Conservation (phyloP, 2,113 vertebrate genomes). For the Emydura subglobosa region DNA sequence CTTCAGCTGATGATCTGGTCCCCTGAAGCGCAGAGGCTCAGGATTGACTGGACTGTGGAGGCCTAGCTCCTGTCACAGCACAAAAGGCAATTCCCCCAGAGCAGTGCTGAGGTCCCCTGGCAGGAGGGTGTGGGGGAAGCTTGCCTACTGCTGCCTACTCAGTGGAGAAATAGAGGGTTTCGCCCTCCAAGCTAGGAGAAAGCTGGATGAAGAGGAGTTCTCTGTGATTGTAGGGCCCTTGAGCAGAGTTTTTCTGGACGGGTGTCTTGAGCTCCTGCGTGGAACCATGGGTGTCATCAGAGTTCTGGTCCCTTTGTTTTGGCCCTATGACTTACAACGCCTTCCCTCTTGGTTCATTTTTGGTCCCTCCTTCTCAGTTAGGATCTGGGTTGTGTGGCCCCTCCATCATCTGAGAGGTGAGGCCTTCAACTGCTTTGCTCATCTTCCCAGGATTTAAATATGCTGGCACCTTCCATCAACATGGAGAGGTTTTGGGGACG, state of each 20-base stretch:
- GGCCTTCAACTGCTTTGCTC: background rate
- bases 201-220: background rate
- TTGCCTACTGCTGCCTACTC: background rate
- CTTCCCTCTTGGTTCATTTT: background rate
- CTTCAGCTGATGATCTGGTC: background rate
- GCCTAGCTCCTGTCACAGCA: background rate
- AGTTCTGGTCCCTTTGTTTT: background rate
- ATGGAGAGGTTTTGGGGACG: background rate
- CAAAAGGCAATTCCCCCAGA: background rate
- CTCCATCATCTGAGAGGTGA: background rate
- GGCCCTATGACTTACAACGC: background rate
- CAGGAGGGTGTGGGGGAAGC: background rate
- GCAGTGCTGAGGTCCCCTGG: background rate
- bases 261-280: background rate
- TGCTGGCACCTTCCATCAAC: background rate
- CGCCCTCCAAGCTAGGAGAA: background rate
- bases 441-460: background rate
- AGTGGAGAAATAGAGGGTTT: background rate
- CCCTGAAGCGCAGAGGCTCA: background rate
- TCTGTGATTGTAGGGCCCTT: background rate
- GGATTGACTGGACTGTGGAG: background rate
- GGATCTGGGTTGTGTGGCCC: background rate
- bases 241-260: background rate
- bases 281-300: background rate
- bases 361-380: background rate